These are phyloP conservation scores for Lophotis ruficrista DNA, from an alignment of 2,113 vertebrate genomes.

Conservation along the genomic window DNA sequence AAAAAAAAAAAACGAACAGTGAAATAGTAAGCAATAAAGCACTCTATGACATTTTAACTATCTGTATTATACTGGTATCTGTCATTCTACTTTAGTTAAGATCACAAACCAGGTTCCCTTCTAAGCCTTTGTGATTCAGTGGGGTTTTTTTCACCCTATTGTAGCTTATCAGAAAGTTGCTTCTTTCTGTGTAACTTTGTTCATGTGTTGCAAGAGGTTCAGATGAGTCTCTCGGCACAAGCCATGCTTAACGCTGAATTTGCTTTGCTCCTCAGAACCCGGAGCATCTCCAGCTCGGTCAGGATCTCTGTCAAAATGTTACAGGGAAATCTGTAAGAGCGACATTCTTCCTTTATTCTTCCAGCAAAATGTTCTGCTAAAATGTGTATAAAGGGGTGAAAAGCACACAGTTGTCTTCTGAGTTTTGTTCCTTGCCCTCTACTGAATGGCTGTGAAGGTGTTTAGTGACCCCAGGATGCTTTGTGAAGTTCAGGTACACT, in stretches of 20 bases:
- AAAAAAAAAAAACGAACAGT: too few species aligned
- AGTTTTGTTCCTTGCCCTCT: neutral
- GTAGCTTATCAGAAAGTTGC: neutral
- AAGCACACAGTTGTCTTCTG: neutral
- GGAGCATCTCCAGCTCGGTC: neutral
- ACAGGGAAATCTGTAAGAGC: neutral
- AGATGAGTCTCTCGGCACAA: neutral
- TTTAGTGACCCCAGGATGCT: neutral
- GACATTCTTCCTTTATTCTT: neutral
- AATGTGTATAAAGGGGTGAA: neutral
- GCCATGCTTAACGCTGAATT: neutral
- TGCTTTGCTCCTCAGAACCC: neutral
- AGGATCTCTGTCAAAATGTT: neutral
- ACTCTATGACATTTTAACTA: neutral
- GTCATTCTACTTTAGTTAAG: neutral
- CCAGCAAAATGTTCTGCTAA: neutral
- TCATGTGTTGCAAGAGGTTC: neutral
- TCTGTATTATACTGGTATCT: neutral
- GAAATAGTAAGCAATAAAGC: neutral
- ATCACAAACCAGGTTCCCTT: neutral
- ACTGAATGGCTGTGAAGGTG: neutral
- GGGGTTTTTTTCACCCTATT: accelerated
- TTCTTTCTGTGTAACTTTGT: neutral
- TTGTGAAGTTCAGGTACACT: neutral
- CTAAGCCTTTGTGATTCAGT: neutral